These are phyloP conservation scores for Euphonia xanthogaster DNA, from an alignment of 2,797 vertebrate species.

Conservation along the genomic window DNA sequence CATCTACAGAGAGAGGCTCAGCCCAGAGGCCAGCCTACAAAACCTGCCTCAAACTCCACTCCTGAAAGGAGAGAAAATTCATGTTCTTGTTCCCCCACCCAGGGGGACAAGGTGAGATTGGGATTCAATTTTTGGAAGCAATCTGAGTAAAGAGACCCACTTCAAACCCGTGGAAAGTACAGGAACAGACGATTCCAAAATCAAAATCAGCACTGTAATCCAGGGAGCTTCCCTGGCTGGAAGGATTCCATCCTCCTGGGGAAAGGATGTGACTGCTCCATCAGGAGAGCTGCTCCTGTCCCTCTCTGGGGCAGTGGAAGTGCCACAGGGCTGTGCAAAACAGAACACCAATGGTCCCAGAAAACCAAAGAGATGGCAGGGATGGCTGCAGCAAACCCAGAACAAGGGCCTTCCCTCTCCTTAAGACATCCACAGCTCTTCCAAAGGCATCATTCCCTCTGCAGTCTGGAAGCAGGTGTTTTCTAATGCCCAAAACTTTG, in stretches of 20 bases:
- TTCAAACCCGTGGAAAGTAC: not conserved
- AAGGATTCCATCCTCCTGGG: not conserved
- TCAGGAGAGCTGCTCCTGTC: not conserved
- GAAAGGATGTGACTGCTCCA: not conserved
- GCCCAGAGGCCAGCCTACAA: not conserved
- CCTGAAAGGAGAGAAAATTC: not conserved
- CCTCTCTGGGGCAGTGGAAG: rapidly evolving
- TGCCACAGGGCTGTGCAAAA: not conserved
- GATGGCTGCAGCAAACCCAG: not conserved
- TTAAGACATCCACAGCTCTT: not conserved
- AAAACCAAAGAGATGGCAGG: not conserved
- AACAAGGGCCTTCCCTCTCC: too few species aligned
- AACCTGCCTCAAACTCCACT: not conserved
- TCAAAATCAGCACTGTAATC: not conserved
- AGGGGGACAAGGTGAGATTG: rapidly evolving
- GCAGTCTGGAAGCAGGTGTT: rapidly evolving
- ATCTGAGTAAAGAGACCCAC: not conserved
- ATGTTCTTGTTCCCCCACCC: not conserved
- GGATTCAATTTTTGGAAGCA: not conserved
- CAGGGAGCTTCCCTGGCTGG: not conserved
- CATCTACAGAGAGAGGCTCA: rapidly evolving
- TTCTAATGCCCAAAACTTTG: not conserved
- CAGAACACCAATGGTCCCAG: rapidly evolving
- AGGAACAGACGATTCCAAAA: not conserved
- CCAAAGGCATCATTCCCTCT: not conserved